Base-by-base conservation (phyloP, 1,140 invertebrate genomes). In the Hyposmocoma kahamanoa region DNA sequence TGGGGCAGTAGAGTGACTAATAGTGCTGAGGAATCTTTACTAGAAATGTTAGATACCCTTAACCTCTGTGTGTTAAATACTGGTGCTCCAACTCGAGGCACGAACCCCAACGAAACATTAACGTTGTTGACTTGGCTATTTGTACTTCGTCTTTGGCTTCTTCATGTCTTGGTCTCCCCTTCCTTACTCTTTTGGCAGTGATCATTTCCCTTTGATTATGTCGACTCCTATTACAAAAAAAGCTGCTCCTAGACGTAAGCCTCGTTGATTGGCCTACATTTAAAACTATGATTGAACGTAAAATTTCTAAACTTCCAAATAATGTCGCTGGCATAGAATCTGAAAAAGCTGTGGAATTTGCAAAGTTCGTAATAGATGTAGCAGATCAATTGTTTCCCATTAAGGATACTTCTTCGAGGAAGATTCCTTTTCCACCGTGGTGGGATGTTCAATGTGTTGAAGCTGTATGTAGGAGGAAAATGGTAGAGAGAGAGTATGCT, bases 181-280 rank as follows among this genome's bases (percentile, higher is more conserved):
- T 17, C 10, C 20, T 19, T 26, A 20, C 6, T 13, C 46, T 10
- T 47, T 17, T 13, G 46, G 46, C 4, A 47, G 46, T 22, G 46
- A 47, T n/a, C 46, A 47, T 15, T 47, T 47, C n/a, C 46, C 46
- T 38, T 22, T 47, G 1, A 18, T 47, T 15, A 38, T 47, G 9
- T n/a, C 20, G 11, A 38, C 19, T 18, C 34, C 34, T 9, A 20
- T 19, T 3, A 17, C 9, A 0, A 20, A 17, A 5, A 17, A 9
- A 2, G 19, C 4, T n/a, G 3, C 26, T 19, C n/a, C 22, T 17
- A 18, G 9, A 11, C 15, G 11, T 19, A 21, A 8, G 10, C 28
- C 43, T n/a, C 26, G 24, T 11, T 21, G 26, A 32, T 13, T 45
- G 43, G 43, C 2, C 18, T 32, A 9, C 3, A 11, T 45, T 45